Conservation (phyloP, 2,797 vertebrate species). For the Paedocypris micromegethes region DNA sequence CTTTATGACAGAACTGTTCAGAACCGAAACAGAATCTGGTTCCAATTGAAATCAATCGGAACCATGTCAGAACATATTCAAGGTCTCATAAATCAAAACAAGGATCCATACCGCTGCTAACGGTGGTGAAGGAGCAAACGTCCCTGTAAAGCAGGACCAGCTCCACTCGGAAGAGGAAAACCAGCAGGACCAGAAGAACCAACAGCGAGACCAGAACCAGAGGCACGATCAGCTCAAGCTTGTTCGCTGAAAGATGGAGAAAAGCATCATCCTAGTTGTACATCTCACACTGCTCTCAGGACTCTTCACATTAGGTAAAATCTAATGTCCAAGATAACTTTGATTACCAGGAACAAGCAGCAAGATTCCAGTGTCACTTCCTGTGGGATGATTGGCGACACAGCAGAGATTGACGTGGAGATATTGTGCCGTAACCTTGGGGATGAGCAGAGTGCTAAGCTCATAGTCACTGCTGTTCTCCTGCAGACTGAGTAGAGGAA, state of each 20-base stretch:
- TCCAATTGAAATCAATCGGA: no score
- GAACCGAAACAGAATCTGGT: no score
- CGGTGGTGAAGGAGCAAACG: conserved; percentile 38
- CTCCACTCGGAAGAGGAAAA: conserved; percentile 50
- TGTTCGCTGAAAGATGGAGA: no score
- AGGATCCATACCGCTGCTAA: conserved; percentile 44
- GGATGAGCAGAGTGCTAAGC: conserved; percentile 52
- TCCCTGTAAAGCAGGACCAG: conserved; percentile 59
- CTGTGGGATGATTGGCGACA: neutral
- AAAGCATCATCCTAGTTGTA: no score
- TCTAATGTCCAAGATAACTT: neutral
- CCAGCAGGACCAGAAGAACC: conserved; percentile 17
- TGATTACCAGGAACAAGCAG: conserved; percentile 55
- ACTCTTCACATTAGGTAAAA: neutral
- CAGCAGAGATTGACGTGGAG: conserved; percentile 55
- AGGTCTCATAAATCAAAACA: neutral
- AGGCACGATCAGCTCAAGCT: conserved; percentile 15
- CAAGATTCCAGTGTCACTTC: accelerated
- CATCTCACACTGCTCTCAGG: no score
- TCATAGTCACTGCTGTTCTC: neutral
- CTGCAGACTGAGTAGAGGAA: conserved; percentile 33
- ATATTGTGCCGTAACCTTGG: conserved; percentile 50
- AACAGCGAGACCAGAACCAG: conserved; percentile 37
- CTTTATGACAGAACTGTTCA: no score
- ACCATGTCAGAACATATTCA: no score